Evolutionary conservation across 2,888 invertebrate genomes (phyloP), one percentile per base, ranked within the genome.

Genomic region (Phaonia tiefii): DNA sequence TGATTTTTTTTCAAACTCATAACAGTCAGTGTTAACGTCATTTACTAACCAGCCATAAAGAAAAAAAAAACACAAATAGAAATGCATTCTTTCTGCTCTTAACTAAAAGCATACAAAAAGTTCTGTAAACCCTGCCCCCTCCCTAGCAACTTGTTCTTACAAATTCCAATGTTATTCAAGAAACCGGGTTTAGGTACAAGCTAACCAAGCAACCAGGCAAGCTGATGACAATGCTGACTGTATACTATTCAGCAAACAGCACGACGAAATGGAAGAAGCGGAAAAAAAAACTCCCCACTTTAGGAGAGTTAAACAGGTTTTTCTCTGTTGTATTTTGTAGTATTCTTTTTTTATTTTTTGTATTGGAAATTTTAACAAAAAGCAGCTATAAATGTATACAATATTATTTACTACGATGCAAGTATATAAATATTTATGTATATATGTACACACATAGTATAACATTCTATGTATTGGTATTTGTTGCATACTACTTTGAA

Each of bases 231-330:
- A 13, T 2, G 44, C 51, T 51, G 20, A 20, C 22, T 17, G 8
- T 22, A n/a, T n/a, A n/a, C n/a, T 22, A 49, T 54, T 54, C 54
- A 54, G 37, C 63, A 63, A 39, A 42, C 42, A 2, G 22, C 42
- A 63, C 20, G 60, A 49, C 11, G 22, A 31, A 31, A 31, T 31
- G 17, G 17, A 17, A 22, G 7, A 17, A 51, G 10, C 51, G 8
- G 8, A 51, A 17, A 11, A 17, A 60, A 63, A 42, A 42, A 39
- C 42, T 63, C 63, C 63, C 20, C 56, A 60, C 17, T 60, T 20
- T 31, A 17, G 37, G 37, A 60, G 37, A 37, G 60, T 60, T 60
- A 63, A 63, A 63, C 63, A 42, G 63, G 63, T 63, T 63, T n/a
- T n/a, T n/a, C n/a, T n/a, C n/a, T n/a, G n/a, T n/a, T n/a, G n/a